Conservation (phyloP, 2,888 invertebrate species). For the Colletes collaris region DNA sequence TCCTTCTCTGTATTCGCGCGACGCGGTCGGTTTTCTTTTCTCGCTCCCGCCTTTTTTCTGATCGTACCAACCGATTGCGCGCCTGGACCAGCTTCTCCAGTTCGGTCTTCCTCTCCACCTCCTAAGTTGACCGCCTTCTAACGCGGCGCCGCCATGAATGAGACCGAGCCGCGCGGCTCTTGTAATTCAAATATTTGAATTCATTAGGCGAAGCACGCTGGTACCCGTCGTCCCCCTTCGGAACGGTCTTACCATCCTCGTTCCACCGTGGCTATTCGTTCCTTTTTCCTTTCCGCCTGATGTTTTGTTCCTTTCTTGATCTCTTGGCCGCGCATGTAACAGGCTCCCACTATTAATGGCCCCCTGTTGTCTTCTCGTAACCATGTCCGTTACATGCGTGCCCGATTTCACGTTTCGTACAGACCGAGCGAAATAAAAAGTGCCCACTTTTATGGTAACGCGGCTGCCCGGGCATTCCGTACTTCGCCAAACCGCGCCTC, state of each 20-base stretch:
- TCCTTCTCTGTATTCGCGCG: constrained; percentile 40
- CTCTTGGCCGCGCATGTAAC: constrained; percentile 39
- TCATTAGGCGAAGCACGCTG: constrained; percentile 68
- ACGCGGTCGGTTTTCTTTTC: constrained; percentile 63
- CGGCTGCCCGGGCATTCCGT: constrained; percentile 34
- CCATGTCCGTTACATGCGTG: constrained; percentile 67
- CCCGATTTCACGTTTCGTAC: constrained; percentile 63
- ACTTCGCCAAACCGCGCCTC: constrained; percentile 25
- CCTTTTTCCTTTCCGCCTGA: constrained; percentile 18
- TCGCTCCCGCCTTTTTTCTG: constrained; percentile 72
- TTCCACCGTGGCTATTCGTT: not conserved
- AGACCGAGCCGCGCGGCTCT: constrained; percentile 68
- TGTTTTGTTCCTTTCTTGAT: constrained; percentile 20
- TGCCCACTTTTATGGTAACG: constrained; percentile 68
- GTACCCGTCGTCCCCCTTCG: constrained; percentile 20
- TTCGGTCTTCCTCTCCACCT: constrained; percentile 39
- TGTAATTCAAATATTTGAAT: constrained; percentile 78
- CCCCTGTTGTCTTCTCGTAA: constrained; percentile 60
- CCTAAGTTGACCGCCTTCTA: constrained; percentile 61
- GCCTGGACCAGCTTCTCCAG: constrained; percentile 59
- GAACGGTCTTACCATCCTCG: constrained; percentile 6
- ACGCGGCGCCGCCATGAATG: constrained; percentile 71
- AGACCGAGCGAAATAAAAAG: constrained; percentile 65
- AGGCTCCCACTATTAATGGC: constrained; percentile 64
- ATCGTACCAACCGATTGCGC: constrained; percentile 75